Conservation (phyloP, 2,888 invertebrate genomes). For the Gnatocerus cornutus region DNA sequence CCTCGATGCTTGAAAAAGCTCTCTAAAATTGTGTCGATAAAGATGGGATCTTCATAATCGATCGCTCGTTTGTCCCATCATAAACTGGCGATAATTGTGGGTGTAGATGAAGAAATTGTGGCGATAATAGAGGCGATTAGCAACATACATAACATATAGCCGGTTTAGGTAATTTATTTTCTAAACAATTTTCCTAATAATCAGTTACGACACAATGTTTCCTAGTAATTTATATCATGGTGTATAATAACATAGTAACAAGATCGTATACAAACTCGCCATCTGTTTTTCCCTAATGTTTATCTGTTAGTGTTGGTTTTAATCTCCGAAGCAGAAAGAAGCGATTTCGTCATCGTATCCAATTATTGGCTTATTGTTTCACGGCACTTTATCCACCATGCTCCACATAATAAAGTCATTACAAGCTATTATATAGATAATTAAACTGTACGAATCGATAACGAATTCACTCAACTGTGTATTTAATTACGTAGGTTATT, state of each 20-base stretch:
- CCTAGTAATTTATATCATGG: slow-evolving; percentile 48
- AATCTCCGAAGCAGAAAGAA: slow-evolving; percentile 44
- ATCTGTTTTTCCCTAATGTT: slow-evolving; percentile 44
- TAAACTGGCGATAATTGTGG: slow-evolving; percentile 32
- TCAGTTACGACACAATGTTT: slow-evolving; percentile 49
- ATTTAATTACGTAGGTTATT: slow-evolving; percentile 47
- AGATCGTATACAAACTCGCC: slow-evolving; percentile 34
- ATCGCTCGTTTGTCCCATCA: slow-evolving; percentile 4
- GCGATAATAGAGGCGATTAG: slow-evolving; percentile 44
- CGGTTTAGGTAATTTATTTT: slow-evolving; percentile 48
- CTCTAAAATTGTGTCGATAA: too few relatives aligned
- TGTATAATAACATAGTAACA: slow-evolving; percentile 40
- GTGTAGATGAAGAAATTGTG: slow-evolving; percentile 42
- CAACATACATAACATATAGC: slow-evolving; percentile 32
- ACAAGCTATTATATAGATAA: slow-evolving; percentile 48
- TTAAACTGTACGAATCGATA: slow-evolving; percentile 43
- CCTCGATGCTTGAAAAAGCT: too few relatives aligned
- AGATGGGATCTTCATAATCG: neutral
- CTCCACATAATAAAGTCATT: slow-evolving; percentile 47
- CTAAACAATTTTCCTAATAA: slow-evolving; percentile 51
- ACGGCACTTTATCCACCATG: slow-evolving; percentile 39
- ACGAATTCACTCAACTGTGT: slow-evolving; percentile 45
- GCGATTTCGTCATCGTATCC: slow-evolving; percentile 45
- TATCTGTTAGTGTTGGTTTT: slow-evolving; percentile 39
- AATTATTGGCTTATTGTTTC: slow-evolving; percentile 47